Evolutionary conservation across 2,113 vertebrate species (phyloP), one percentile per base, ranked within the genome.

Genomic region (Ameiurus melas): DNA sequence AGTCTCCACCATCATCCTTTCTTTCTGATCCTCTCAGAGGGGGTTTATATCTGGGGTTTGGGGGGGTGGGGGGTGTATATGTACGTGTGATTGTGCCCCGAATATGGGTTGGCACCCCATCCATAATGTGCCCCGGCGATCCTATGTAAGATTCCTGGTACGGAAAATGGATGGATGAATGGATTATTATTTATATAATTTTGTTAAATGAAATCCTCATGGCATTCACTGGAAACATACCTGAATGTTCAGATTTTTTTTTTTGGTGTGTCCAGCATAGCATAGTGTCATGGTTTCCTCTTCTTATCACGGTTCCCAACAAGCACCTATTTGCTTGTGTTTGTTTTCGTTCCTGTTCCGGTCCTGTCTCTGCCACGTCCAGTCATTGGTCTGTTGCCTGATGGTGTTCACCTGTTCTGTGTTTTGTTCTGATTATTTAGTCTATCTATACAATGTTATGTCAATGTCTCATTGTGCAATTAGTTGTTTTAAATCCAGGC

Each of bases 371-470:
- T 3, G 39, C 39, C 73, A 51, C 16, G 16, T 57, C 78, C 75
- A n/a, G 53, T 55, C 78, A 30, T 57, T 55, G 51, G 51, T 17
- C 14, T 30, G 27, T 53, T 77, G 39, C 14, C 77, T 80, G 27
- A 80, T 57, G 78, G 14, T 57, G n/a, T 80, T 80, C 51, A 57
- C 51, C 78, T 80, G 27, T 53, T n/a, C 75, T 53, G 22, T 78
- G 22, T 79, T 55, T n/a, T 79, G 75, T 25, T 78, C 75, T 78
- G 22, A 51, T 78, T 78, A 78, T 51, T 77, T 71, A 19, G 73
- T 47, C 10, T 78, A 3, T n/a, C 14, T 53, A 78, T 78, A 16
- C 47, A 78, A n/a, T 16, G 47, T 27, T 51, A 14, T n/a, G 12
- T 78, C 75, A 53, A n/a, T 53, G 75, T 78, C 25, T 53, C 25